A percentile compares a stretch with the other conserved stretches of the same genome.
phyloP scores from a whole-genome alignment of 2,888 invertebrate genomes.

The Lomographa bimaculata region DNA sequence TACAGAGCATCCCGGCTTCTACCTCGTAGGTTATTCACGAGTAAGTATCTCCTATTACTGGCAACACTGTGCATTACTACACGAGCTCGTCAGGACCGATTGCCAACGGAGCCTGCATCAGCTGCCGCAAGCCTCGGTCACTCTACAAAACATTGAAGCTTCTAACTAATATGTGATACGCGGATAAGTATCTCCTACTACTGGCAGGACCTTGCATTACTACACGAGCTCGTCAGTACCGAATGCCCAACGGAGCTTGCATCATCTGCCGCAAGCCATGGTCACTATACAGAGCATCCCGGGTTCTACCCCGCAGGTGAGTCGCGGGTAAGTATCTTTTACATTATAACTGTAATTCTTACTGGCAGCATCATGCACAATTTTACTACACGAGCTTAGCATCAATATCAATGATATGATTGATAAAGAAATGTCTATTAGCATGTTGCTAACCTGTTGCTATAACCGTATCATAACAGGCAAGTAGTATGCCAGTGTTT shows the following conservation, averaged over 20 bases:
- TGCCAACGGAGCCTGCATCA: conserved; percentile 60
- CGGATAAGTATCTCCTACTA: conserved; percentile 64
- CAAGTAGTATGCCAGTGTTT: too few species aligned
- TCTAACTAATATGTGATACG: conserved; percentile 71
- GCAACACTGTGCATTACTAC: too few species aligned
- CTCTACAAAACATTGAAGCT: conserved; percentile 70
- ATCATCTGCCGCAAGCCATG: conserved; percentile 67
- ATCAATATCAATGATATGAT: too few species aligned
- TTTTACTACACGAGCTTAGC: too few species aligned
- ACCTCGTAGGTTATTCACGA: conserved; percentile 71
- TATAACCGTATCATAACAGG: too few species aligned
- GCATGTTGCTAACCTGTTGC: too few species aligned
- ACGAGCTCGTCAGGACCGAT: conserved; percentile 36
- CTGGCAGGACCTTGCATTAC: conserved; percentile 67
- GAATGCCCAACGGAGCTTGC: conserved; percentile 51
- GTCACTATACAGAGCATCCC: conserved; percentile 74
- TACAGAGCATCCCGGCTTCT: conserved; percentile 69
- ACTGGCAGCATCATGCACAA: too few species aligned
- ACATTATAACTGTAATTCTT: too few species aligned
- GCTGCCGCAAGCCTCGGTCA: conserved; percentile 67
- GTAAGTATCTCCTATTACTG: too few species aligned
- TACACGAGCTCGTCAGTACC: conserved; percentile 49
- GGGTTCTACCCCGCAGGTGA: conserved; percentile 65
- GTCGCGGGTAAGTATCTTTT: conserved; percentile 68
- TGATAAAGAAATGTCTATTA: too few species aligned